Evolutionary conservation across 2,888 invertebrate species (phyloP), one percentile per base, ranked within the genome.

Genomic region (Spilosoma lubricipeda): DNA sequence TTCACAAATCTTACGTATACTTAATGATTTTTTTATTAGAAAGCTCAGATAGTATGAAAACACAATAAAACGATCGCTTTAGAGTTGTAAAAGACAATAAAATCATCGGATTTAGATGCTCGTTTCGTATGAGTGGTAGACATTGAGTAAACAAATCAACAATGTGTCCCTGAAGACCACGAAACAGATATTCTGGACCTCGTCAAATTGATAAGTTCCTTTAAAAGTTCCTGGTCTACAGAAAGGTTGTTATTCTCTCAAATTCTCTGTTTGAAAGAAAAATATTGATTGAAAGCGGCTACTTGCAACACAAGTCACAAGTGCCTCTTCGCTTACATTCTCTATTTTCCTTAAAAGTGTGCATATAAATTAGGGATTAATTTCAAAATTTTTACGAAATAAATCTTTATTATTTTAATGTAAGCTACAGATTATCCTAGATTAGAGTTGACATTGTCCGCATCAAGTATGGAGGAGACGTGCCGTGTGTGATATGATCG

Each of bases 51-150:
- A 73, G 27, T 64, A 59, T 27, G 48, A 63, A 74, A 77, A 85
- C 63, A 64, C 73, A 70, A 80, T 73, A 83, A 80, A 82, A 77
- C 71, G n/a, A 71, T 45, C 76, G 67, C 11, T 84, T 82, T 79
- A 85, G 73, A 78, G 78, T 72, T 73, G 72, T 75, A 66, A 48
- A 45, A 78, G 79, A 84, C 85, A 80, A 84, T 84, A 82, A 84
- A 84, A 84, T 74, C 63, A 78, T 81, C 82, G 73, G 77, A 84
- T 79, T 84, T 80, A 82, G 85, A 82, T 71, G 77, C 73, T 74
- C 71, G 71, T 77, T 77, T 77, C 76, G 78, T 77, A 77, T 75
- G 64, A 78, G 78, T 75, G 71, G 73, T 76, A 84, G 86, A 80
- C 85, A 74, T 56, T 76, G 76, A 48, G 76, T 78, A 85, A 84